Evolutionary conservation across 2,113 vertebrate species (phyloP).

Genomic region (Arvicanthis niloticus): DNA sequence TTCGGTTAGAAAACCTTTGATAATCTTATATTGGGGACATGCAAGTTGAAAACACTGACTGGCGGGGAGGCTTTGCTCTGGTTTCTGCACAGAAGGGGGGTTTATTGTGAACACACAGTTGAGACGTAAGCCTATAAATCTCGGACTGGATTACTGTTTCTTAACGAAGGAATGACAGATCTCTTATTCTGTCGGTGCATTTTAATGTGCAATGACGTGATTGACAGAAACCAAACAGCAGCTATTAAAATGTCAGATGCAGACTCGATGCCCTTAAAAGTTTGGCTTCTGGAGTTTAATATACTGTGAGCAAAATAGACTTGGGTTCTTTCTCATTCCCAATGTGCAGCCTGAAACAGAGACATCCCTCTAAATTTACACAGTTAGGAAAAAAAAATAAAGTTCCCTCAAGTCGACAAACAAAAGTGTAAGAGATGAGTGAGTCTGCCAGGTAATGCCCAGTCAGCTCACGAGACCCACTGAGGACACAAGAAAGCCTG

Average conservation of each 20-base stretch:
- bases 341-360: constrained; percentile 80
- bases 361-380: constrained; percentile 82
- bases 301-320: constrained; percentile 89
- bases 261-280: constrained; percentile 87
- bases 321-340: constrained; percentile 83
- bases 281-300: constrained; percentile 90
- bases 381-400: constrained; percentile 47
- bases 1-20: constrained; percentile 87
- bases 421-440: constrained; percentile 77
- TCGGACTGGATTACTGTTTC: constrained; percentile 89
- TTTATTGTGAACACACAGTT: constrained; percentile 89
- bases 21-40: constrained; percentile 83
- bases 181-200: constrained; percentile 85
- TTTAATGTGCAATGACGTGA: constrained; percentile 88
- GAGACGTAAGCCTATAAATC: constrained; percentile 87
- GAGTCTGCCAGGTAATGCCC: constrained; percentile 61
- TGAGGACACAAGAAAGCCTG: constrained; percentile 61
- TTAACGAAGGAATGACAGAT: constrained; percentile 90
- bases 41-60: constrained; percentile 85
- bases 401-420: constrained; percentile 52
- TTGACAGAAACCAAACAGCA: constrained; percentile 90
- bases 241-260: constrained; percentile 88
- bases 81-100: constrained; percentile 85
- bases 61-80: constrained; percentile 85
- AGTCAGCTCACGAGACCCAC: constrained; percentile 59